Base-by-base conservation (phyloP, 2,797 vertebrate species). In the Danio choprae region DNA sequence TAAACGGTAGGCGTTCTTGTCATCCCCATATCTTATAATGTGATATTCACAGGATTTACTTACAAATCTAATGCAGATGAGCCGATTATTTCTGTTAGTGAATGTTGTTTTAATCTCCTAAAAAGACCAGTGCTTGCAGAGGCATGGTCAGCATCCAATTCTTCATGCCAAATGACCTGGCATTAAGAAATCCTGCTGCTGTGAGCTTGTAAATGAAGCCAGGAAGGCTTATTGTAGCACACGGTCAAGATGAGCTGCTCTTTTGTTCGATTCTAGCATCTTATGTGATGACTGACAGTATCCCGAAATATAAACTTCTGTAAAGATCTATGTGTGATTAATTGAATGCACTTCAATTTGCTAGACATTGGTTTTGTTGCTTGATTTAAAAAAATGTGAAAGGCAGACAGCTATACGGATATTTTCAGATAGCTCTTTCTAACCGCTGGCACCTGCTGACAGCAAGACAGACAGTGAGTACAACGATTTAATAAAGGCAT, bases 401-500 rank as follows among this genome's bases (percentile, higher is more conserved):
- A 51, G 40, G 3, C 4, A 68, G 29, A 64, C 38, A 53, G 51
- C 13, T 0, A 7, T 29, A 29, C 48, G 15, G 15, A 29, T 62
- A 62, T 79, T 78, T 78, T 69, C 29, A 69, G 44, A 68, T 4
- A 56, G 46, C 22, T 38, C 16, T 71, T 46, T 51, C 62, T 74
- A 77, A 43, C 43, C n/a, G 10, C 70, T 36, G 16, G 5, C 1
- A 84, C 87, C 82, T 86, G 74, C 84, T 87, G 76, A 84, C 83
- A 82, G 89, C 87, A 85, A 87, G 77, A 62, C 76, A 63, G 74
- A 81, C 87, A 74, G 40, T 4, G 1, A 51, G 71, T 22, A 43
- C 60, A 65, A 81, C 50, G 38, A 72, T 74, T 48, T 55, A 77
- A 84, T 80, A 84, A 80, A 20, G 81, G 84, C 81, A 71, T 77